These are phyloP conservation scores for Cydia pomonella DNA, from an alignment of 1,140 invertebrate species.

Conservation along the genomic window DNA sequence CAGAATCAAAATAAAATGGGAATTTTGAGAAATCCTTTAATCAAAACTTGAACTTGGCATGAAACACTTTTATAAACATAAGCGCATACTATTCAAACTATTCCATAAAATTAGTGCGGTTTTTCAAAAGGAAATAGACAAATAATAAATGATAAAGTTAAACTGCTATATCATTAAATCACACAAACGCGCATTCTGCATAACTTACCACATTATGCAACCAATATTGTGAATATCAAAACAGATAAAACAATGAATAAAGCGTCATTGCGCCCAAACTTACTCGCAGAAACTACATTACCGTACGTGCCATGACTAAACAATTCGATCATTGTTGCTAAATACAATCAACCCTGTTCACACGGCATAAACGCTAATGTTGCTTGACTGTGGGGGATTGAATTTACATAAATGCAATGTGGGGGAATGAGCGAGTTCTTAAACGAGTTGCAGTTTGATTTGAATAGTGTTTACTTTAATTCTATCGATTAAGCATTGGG, in stretches of 20 bases:
- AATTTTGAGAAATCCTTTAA: too few species aligned
- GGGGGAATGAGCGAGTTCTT: slow-evolving; percentile 15
- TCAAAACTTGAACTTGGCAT: too few species aligned
- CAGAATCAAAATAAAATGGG: too few species aligned
- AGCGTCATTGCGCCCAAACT: slow-evolving; percentile 4
- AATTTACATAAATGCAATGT: slow-evolving; percentile 13
- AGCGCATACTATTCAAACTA: too few species aligned
- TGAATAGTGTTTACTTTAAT: slow-evolving; percentile 15
- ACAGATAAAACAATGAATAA: slow-evolving; percentile 39
- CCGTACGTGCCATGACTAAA: background rate
- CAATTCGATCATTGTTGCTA: background rate
- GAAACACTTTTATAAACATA: too few species aligned
- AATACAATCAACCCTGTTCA: background rate
- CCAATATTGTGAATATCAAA: slow-evolving; percentile 34
- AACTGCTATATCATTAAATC: too few species aligned
- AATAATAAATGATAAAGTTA: too few species aligned
- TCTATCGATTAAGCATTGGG: background rate
- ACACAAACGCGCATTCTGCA: slow-evolving; percentile 21
- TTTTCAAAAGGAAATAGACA: too few species aligned
- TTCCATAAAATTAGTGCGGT: too few species aligned
- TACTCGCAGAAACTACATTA: background rate
- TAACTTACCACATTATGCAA: slow-evolving; percentile 32
- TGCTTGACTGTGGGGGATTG: background rate
- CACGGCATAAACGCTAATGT: background rate
- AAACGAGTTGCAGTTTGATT: slow-evolving; percentile 8